phyloP scores from a whole-genome alignment of 2,797 vertebrate species.

The Nannoperca obscura region DNA sequence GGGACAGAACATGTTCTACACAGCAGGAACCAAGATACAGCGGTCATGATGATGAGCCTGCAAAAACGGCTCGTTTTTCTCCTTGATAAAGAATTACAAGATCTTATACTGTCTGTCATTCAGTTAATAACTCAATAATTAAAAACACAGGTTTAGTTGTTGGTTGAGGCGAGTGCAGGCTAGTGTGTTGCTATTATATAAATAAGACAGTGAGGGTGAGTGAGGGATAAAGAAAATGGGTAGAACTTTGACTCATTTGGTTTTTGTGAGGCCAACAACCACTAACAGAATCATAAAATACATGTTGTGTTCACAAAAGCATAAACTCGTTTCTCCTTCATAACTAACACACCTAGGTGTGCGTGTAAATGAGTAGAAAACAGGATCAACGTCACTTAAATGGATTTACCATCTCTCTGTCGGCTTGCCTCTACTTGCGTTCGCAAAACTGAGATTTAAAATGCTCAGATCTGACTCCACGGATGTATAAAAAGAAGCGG shows the following conservation, averaged over 20 bases:
- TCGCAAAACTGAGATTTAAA: slow-evolving; percentile 32
- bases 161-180: not conserved
- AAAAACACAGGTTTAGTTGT: not conserved
- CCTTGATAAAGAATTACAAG: not conserved
- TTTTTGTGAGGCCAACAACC: not conserved
- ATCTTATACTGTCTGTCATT: not conserved
- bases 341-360: accelerated
- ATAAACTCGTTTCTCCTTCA: not conserved
- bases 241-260: not conserved
- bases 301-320: not conserved
- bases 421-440: not conserved
- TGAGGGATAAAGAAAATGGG: too few relatives aligned
- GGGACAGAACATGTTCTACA: not conserved
- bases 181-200: not conserved
- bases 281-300: not conserved
- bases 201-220: too few relatives aligned
- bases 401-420: not conserved
- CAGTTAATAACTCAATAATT: not conserved
- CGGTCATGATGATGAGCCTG: not conserved
- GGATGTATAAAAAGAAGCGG: too few relatives aligned
- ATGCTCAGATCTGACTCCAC: slow-evolving; percentile 5
- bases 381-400: not conserved
- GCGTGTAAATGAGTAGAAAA: not conserved
- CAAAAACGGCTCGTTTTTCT: not conserved
- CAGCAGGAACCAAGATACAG: not conserved